phyloP scores from a whole-genome alignment of 1,140 invertebrate genomes.

The Agraylea sexmaculata region DNA sequence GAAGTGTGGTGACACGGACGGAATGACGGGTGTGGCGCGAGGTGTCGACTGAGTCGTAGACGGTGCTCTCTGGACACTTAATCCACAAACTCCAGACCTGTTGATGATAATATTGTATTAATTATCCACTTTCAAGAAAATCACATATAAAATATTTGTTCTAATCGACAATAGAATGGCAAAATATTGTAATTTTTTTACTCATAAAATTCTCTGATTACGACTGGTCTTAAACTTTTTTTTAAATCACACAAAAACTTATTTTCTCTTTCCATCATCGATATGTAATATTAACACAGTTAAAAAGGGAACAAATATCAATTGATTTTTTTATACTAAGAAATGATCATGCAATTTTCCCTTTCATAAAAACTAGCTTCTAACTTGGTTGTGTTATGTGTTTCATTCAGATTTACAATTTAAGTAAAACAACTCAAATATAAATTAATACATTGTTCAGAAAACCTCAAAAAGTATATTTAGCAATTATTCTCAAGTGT shows the following conservation, averaged over 20 bases:
- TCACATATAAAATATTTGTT: too few relatives aligned
- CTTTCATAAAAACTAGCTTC: too few relatives aligned
- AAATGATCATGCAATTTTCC: too few relatives aligned
- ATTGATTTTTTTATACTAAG: too few relatives aligned
- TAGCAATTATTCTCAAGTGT: too few relatives aligned
- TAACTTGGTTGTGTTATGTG: too few relatives aligned
- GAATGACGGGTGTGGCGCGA: constrained; percentile 46
- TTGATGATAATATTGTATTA: constrained; percentile 15
- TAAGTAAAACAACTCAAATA: too few relatives aligned
- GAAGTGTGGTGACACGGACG: constrained; percentile 35
- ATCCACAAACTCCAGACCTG: constrained; percentile 35
- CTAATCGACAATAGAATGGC: too few relatives aligned
- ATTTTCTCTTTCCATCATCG: not conserved
- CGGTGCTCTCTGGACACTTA: constrained; percentile 35
- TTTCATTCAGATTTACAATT: too few relatives aligned
- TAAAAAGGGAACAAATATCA: too few relatives aligned
- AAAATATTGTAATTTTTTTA: constrained; percentile 12
- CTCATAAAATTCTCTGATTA: constrained; percentile 1
- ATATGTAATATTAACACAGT: not conserved
- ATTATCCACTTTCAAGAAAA: constrained; percentile 3
- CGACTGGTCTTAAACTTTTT: not conserved
- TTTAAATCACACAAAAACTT: not conserved
- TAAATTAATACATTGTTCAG: too few relatives aligned
- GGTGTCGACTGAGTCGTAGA: constrained; percentile 48
- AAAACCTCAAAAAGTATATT: too few relatives aligned